A percentile compares a stretch with the other conserved stretches of the same genome.
Conservation (phyloP, 92 coral and sea anemone species). For the Porites lobata region DNA sequence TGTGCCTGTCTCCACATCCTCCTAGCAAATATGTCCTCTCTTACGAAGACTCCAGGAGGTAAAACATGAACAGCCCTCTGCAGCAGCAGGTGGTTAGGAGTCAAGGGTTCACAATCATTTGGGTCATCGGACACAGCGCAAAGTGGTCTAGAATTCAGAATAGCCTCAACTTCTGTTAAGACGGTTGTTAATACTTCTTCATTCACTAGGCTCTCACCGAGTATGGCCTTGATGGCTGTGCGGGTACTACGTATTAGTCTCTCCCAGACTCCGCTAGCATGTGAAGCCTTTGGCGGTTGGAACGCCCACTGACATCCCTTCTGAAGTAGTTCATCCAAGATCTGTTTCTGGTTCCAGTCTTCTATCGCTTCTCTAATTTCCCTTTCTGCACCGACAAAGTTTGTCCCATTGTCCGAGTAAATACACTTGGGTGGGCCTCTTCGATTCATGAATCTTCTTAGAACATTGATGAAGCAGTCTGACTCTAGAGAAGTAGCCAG, state of each 20-base stretch:
- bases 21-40: conserved; percentile 42
- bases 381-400: conserved; percentile 53
- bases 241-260: background rate
- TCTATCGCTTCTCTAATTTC: conserved; percentile 47
- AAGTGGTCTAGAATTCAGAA: conserved; percentile 60
- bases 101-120: conserved; percentile 54
- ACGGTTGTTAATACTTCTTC: conserved; percentile 56
- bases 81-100: conserved; percentile 68
- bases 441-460: conserved; percentile 47
- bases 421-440: conserved; percentile 58
- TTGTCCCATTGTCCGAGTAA: conserved; percentile 55
- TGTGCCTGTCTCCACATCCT: conserved; percentile 69
- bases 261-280: conserved; percentile 54
- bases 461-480: conserved; percentile 48
- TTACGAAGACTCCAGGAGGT: conserved; percentile 57
- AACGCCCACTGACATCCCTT: conserved; percentile 47
- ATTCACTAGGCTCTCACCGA: conserved; percentile 17
- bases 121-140: conserved; percentile 68
- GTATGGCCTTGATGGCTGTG: background rate
- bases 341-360: conserved; percentile 44
- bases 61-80: conserved; percentile 39
- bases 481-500: conserved; percentile 57
- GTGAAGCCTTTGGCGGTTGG: conserved; percentile 52
- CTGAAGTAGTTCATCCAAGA: conserved; percentile 46
- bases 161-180: conserved; percentile 53